Evolutionary conservation across 2,888 invertebrate species (phyloP), one percentile per base, ranked within the genome.

Genomic region (Parnassius orleans): DNA sequence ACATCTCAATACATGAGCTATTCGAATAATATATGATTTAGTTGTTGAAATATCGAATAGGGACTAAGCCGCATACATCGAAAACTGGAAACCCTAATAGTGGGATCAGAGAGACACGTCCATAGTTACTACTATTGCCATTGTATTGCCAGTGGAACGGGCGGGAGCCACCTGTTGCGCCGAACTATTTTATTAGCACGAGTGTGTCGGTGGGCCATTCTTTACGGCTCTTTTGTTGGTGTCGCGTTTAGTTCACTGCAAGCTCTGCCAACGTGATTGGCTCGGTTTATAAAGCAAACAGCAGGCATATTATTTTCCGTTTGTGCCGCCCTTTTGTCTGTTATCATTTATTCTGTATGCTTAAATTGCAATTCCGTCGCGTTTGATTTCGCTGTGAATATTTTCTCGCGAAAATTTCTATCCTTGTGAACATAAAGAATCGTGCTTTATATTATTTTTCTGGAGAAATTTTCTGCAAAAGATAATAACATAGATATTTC

Each of bases 181-280:
- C 75, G 80, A 88, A 89, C 90, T 90, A 90, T 90, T 90, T 90
- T 90, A 90, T 90, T 90, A 90, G 87, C 82, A 77, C 80, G 81
- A 82, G 84, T 86, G 83, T 87, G 88, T 86, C 78, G 87, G 84
- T 82, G 86, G 83, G 75, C 88, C 86, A 90, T 90, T 90, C 90
- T 90, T 90, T 90, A 90, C 84, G 81, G 83, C 81, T 81, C 88
- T 87, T 88, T 89, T 89, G 89, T 89, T 84, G 83, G 81, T 78
- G 79, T 79, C 79, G 79, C 86, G 87, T 85, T 87, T 87, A 86
- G 86, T 84, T 71, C 83, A 78, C 83, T 83, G 80, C 82, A 70
- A 75, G 76, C 79, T 72, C 75, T 66, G 67, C 68, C 77, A 74
- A 73, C 75, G 80, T 84, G 87, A 89, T 90, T 89, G 89, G 89